A percentile compares a stretch with the other conserved stretches of the same genome.
Conservation (phyloP, 2,797 vertebrate genomes). For the Enteromius mattozi region DNA sequence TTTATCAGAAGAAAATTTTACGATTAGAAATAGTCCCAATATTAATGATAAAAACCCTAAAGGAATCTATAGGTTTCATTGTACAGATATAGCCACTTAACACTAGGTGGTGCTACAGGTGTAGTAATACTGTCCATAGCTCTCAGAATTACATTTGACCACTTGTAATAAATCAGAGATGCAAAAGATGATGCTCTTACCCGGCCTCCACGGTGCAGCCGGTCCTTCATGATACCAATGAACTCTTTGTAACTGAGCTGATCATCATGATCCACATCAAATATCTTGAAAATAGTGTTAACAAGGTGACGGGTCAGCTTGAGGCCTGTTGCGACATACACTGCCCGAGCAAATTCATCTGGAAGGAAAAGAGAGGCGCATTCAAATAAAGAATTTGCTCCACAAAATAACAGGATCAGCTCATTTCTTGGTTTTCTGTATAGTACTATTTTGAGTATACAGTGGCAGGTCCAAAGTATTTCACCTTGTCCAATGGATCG, state of each 20-base stretch:
- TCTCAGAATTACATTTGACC: not conserved
- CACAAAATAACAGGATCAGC: not conserved
- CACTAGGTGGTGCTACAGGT: conserved; percentile 69
- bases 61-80: not conserved
- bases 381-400: not conserved
- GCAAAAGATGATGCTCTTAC: conserved; percentile 75
- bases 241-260: conserved; percentile 98
- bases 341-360: conserved; percentile 98
- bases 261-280: conserved; percentile 97
- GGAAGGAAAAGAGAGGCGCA: conserved; percentile 10
- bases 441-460: not conserved
- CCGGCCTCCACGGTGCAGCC: conserved; percentile 92
- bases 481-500: conserved; percentile 96
- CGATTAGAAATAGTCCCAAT: not conserved
- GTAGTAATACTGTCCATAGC: not conserved
- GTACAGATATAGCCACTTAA: conserved; percentile 1
- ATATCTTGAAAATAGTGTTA: conserved; percentile 98
- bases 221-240: conserved; percentile 99
- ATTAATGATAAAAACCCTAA: not conserved
- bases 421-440: not conserved
- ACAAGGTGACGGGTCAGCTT: conserved; percentile 97
- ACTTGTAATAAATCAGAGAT: not conserved
- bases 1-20: not conserved
- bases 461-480: not conserved
- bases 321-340: conserved; percentile 95